Percentiles rank a stretch among this genome's conserved stretches.
Conservation (phyloP, 1,140 invertebrate species). For the Nylanderia fulva region DNA sequence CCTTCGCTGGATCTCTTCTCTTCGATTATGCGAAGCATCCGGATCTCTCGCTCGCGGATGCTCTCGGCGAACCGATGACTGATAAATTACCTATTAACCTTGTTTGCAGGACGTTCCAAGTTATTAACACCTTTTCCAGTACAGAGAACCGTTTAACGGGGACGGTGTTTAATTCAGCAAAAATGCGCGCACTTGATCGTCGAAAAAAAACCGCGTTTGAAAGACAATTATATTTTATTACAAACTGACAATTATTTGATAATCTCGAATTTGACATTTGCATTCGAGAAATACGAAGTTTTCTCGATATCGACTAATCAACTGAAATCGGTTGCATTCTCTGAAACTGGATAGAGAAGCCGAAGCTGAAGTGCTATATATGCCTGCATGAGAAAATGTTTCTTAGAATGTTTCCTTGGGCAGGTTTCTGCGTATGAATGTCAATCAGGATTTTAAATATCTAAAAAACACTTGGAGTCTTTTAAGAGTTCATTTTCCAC, state of each 20-base stretch:
- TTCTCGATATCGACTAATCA: conserved; percentile 26
- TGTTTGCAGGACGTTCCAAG: neutral
- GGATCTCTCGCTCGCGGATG: conserved; percentile 52
- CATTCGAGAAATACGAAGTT: conserved; percentile 7
- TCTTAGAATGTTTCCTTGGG: neutral
- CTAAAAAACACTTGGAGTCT: neutral
- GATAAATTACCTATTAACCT: conserved; percentile 35
- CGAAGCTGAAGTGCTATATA: neutral
- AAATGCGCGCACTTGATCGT: neutral
- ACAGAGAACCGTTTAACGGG: neutral
- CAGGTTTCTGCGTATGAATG: neutral
- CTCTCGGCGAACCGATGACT: neutral
- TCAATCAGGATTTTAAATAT: neutral
- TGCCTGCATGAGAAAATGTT: neutral
- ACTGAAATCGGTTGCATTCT: conserved; percentile 4
- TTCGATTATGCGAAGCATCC: conserved; percentile 41
- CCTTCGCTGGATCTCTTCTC: neutral
- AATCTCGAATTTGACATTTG: conserved; percentile 30
- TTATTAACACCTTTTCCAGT: conserved; percentile 5
- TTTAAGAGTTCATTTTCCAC: neutral
- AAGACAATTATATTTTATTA: neutral
- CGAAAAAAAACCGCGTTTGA: neutral
- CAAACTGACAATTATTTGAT: conserved; percentile 6
- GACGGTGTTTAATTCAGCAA: neutral
- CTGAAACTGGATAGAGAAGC: neutral